Base-by-base conservation (phyloP, 2,888 invertebrate genomes). In the Galeruca laticollis region DNA sequence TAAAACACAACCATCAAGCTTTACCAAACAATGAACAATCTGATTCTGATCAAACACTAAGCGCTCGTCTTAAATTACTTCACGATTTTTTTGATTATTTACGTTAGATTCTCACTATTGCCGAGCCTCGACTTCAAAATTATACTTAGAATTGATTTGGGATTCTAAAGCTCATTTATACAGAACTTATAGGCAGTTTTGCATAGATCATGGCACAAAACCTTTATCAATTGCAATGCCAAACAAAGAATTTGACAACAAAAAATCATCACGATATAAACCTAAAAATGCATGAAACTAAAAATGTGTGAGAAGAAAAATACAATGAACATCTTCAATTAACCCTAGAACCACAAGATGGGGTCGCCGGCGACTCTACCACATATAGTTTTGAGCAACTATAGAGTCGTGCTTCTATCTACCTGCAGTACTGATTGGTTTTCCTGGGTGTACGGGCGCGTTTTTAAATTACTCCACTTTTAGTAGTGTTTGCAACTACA, bases 271-370 rank as follows among this genome's bases (percentile, higher is more conserved):
- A 21, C 43, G 69, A 21, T 69, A 69, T 51, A 37, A 51, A 35
- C 69, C 67, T 33, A 72, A 72, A 56, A 72, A 65, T 31, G 72
- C 67, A 62, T 67, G 63, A 70, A 57, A 70, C 69, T 18, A 18
- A 63, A 37, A 72, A 72, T 52, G 13, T 70, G 5, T 33, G 66
- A 15, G 64, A 72, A 70, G 57, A 51, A 43, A 52, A 66, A 31
- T 70, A 72, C 56, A 37, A 70, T 60, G 18, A 52, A 20, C 72
- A 72, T 26, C 54, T 70, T 52, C 11, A 35, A 18, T n/a, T n/a
- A n/a, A n/a, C n/a, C n/a, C n/a, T n/a, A n/a, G n/a, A n/a, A n/a
- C n/a, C n/a, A n/a, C n/a, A n/a, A n/a, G n/a, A n/a, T n/a, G n/a
- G n/a, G n/a, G n/a, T n/a, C n/a, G n/a, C n/a, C n/a, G n/a, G n/a